Conservation (phyloP, 2,113 vertebrate species). For the Ageneiosus marmoratus region DNA sequence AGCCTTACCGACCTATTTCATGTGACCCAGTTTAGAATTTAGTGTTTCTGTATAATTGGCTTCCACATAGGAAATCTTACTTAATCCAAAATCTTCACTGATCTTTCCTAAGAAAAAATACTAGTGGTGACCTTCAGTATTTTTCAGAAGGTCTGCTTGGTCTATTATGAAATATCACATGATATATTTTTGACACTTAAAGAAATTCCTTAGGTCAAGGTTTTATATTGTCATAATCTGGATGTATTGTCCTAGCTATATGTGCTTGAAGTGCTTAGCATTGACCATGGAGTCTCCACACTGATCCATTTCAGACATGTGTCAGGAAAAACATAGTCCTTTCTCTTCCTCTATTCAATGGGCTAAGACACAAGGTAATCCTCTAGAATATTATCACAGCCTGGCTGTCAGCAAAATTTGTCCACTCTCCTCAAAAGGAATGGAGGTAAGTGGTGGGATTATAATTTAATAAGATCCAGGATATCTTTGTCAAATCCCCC, state of each 20-base stretch:
- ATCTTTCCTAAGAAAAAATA: constrained; percentile 59
- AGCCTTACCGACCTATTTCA: constrained; percentile 22
- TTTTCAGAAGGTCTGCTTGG: constrained; percentile 59
- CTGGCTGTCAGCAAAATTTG: constrained; percentile 61
- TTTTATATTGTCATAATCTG: constrained; percentile 45
- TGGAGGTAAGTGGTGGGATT: constrained; percentile 66
- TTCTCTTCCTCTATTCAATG: background rate
- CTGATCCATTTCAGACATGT: constrained; percentile 65
- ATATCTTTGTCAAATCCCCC: constrained; percentile 75
- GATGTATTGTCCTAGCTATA: constrained; percentile 6
- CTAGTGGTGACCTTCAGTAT: constrained; percentile 52
- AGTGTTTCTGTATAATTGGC: constrained; percentile 56
- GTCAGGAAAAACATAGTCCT: constrained; percentile 55
- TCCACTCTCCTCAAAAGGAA: constrained; percentile 47
- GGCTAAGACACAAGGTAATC: constrained; percentile 49
- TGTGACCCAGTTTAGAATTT: constrained; percentile 64
- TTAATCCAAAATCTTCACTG: constrained; percentile 66
- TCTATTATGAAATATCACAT: background rate
- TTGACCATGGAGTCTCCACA: constrained; percentile 49
- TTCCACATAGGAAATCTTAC: constrained; percentile 64
- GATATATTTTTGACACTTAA: constrained; percentile 55
- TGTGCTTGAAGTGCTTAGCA: constrained; percentile 25
- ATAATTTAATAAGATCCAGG: constrained; percentile 78
- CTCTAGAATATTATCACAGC: constrained; percentile 55
- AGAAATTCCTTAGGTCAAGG: constrained; percentile 43